A percentile compares a stretch with the other conserved stretches of the same genome.
Evolutionary conservation across 1,140 invertebrate genomes (phyloP).

Genomic region (Coelopa frigida): DNA sequence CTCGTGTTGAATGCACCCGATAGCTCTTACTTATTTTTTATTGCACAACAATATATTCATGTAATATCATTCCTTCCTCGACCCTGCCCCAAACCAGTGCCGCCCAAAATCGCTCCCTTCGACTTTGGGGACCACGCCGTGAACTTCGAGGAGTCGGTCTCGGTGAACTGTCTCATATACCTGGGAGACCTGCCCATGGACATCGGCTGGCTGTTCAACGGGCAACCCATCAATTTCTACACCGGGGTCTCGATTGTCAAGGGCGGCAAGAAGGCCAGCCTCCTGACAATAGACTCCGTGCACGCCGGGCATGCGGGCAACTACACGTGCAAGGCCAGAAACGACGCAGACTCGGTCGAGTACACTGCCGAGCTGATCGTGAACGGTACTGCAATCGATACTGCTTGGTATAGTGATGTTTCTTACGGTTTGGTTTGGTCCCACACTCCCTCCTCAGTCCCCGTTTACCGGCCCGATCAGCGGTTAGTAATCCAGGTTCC

Average conservation of each 20-base stretch:
- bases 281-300: slow-evolving; percentile 67
- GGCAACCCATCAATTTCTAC: slow-evolving; percentile 39
- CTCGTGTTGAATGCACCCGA: background rate
- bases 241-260: slow-evolving; percentile 40
- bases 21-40: no score
- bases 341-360: slow-evolving; percentile 64
- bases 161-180: slow-evolving; percentile 69
- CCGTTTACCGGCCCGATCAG: no score
- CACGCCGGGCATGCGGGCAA: slow-evolving; percentile 60
- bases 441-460: no score
- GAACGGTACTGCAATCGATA: slow-evolving; percentile 51
- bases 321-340: slow-evolving; percentile 64
- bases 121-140: slow-evolving; percentile 57
- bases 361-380: slow-evolving; percentile 61
- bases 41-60: no score
- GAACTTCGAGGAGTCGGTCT: slow-evolving; percentile 63
- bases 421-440: no score
- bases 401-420: no score
- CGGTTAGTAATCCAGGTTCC: no score
- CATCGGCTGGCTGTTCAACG: slow-evolving; percentile 70
- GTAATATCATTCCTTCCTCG: no score
- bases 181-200: slow-evolving; percentile 77
- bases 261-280: slow-evolving; percentile 52
- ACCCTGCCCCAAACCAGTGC: slow-evolving; percentile 56
- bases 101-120: slow-evolving; percentile 65